Evolutionary conservation across 30 jellyfish, hydroid and myxozoan genomes (phyloP).

Genomic region (Aurelia sp.): DNA sequence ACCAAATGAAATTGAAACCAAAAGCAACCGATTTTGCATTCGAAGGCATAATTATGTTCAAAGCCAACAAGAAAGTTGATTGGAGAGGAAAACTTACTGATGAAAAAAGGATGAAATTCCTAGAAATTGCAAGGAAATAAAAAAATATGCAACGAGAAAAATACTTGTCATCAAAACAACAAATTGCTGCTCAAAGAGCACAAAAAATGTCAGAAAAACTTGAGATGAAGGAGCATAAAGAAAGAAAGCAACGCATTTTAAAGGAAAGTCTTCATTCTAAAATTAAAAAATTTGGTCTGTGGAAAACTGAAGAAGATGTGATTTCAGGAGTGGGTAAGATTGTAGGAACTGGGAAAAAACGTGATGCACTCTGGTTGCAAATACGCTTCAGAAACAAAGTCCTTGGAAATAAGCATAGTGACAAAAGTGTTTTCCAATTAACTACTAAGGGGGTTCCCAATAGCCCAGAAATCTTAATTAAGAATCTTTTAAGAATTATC

Average conservation of each 20-base stretch:
- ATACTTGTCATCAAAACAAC: neutral
- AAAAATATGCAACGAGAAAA: neutral
- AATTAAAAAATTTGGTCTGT: neutral
- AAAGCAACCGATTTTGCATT: neutral
- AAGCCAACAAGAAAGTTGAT: neutral
- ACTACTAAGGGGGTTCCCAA: neutral
- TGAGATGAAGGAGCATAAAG: neutral
- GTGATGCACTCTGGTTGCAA: neutral
- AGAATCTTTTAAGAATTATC: neutral
- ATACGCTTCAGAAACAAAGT: neutral
- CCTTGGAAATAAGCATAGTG: neutral
- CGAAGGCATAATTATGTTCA: slow-evolving; percentile 18
- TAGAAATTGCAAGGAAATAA: slow-evolving; percentile 13
- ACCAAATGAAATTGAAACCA: slow-evolving; percentile 2
- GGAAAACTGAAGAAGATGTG: neutral
- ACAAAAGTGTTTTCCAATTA: neutral
- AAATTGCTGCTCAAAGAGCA: neutral
- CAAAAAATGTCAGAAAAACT: neutral
- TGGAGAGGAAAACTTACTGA: neutral
- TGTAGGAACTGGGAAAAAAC: neutral
- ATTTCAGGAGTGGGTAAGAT: neutral
- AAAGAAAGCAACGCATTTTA: neutral
- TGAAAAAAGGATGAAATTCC: neutral
- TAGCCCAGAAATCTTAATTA: neutral
- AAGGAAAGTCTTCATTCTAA: neutral